Base-by-base conservation (phyloP, 1,140 invertebrate species). In the Drosophila nigromelanica region DNA sequence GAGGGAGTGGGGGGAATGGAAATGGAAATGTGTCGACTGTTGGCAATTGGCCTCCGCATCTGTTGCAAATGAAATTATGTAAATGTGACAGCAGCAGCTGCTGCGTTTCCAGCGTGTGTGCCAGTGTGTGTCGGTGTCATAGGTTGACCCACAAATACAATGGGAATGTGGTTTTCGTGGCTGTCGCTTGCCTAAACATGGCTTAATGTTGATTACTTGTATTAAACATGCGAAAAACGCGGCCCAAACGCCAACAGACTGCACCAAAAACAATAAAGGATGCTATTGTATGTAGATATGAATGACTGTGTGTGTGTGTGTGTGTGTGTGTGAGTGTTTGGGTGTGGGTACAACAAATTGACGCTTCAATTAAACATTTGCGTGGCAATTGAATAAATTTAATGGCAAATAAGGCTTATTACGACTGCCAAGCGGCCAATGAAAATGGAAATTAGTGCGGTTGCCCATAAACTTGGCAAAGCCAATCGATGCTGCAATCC, bases 11-110 rank as follows among this genome's bases (percentile, higher is more conserved):
- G 12, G 15, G 58, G 12, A 51, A 43, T 50, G 35, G 24, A n/a
- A 12, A 37, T 60, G 54, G 27, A 27, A 59, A 67, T 47, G 55
- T 54, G 55, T 48, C 48, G 63, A 55, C 64, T 73, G 55, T 47
- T 73, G 56, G 55, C 40, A 73, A 68, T 68, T 68, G 70, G 63
- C 15, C 70, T 60, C 15, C 45, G 79, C 79, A 75, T 76, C 61
- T 82, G 82, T 76, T 87, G 83, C 82, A 78, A 87, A 89, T 89
- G 76, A 82, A 82, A 87, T 87, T 87, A 87, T 87, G 82, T 89
- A 89, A 87, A 89, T 87, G 82, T 82, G 82, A 77, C 82, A 78
- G 66, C 64, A 47, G 37, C 70, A 63, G 73, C 61, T 61, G 64
- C 60, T 58, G 47, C 35, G 45, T 12, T 59, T 24, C 11, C 55